Conservation (phyloP, 2,113 vertebrate species). For the Oncorhynchus keta region DNA sequence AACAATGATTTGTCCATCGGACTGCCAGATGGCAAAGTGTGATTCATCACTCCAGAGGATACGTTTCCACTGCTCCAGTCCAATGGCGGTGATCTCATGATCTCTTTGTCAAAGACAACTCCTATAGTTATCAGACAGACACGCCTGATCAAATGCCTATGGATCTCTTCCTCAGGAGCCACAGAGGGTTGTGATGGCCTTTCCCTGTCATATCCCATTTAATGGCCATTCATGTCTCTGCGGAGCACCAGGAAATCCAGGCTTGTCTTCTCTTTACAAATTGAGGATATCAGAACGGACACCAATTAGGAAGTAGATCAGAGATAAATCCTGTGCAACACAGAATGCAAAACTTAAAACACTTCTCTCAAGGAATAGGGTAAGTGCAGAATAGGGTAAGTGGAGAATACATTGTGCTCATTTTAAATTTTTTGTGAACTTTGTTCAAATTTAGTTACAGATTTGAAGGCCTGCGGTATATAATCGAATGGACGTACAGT, state of each 20-base stretch:
- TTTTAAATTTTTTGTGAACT: neutral
- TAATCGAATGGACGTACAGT: neutral
- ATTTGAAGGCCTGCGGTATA: neutral
- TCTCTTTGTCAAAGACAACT: neutral
- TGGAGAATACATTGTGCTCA: neutral
- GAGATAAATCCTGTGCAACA: neutral
- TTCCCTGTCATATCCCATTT: neutral
- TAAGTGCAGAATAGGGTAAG: neutral
- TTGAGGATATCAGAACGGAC: neutral
- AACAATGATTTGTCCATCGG: too few species aligned
- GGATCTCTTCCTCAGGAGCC: slow-evolving; percentile 3
- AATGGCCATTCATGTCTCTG: neutral
- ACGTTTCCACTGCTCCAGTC: too few species aligned
- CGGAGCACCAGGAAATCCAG: slow-evolving; percentile 28
- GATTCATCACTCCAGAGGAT: too few species aligned
- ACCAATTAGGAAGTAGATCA: slow-evolving; percentile 34
- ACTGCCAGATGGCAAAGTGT: too few species aligned
- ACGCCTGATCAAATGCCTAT: neutral
- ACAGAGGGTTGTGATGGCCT: neutral
- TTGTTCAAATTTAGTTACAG: neutral
- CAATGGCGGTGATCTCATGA: too few species aligned
- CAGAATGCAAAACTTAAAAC: neutral
- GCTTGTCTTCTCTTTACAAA: slow-evolving; percentile 9
- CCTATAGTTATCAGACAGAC: neutral
- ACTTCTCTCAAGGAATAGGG: neutral